Conservation (phyloP, 2,797 vertebrate species). For the Fundulus diaphanus region DNA sequence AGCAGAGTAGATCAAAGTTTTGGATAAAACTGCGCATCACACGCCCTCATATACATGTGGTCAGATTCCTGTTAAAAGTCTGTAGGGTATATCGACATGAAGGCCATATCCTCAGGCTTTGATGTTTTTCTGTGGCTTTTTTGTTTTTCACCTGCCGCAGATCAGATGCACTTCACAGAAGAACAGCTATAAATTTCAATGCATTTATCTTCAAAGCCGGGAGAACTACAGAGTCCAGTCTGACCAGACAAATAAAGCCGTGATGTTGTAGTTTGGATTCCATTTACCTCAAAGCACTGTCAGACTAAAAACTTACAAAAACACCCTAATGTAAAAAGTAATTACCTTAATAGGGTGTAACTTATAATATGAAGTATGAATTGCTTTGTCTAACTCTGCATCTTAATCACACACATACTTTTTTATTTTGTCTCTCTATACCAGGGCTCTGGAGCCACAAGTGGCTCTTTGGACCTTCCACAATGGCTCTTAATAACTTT, state of each 20-base stretch:
- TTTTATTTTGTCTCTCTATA: conserved; percentile 15
- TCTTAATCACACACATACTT: neutral
- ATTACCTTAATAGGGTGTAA: conserved; percentile 9
- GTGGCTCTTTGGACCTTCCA: too few species aligned
- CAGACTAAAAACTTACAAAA: conserved; percentile 7
- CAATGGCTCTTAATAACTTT: too few species aligned
- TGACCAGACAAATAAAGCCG: conserved; percentile 28
- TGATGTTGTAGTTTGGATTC: conserved; percentile 41
- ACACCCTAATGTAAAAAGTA: conserved; percentile 14
- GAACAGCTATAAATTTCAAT: conserved; percentile 21
- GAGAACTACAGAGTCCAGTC: conserved; percentile 14
- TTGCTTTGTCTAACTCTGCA: neutral
- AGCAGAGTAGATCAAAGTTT: neutral
- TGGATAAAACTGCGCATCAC: neutral
- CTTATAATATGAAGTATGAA: conserved; percentile 8
- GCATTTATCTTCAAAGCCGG: conserved; percentile 51
- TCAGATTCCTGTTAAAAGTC: conserved; percentile 31
- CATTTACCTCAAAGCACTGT: conserved; percentile 25
- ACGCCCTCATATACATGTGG: conserved; percentile 5
- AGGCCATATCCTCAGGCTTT: conserved; percentile 23
- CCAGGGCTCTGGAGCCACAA: too few species aligned
- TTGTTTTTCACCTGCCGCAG: conserved; percentile 15
- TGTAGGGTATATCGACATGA: neutral
- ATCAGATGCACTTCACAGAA: conserved; percentile 25
- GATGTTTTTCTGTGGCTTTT: conserved; percentile 29